Base-by-base conservation (phyloP, 2,113 vertebrate genomes). In the Montifringilla adamsi region DNA sequence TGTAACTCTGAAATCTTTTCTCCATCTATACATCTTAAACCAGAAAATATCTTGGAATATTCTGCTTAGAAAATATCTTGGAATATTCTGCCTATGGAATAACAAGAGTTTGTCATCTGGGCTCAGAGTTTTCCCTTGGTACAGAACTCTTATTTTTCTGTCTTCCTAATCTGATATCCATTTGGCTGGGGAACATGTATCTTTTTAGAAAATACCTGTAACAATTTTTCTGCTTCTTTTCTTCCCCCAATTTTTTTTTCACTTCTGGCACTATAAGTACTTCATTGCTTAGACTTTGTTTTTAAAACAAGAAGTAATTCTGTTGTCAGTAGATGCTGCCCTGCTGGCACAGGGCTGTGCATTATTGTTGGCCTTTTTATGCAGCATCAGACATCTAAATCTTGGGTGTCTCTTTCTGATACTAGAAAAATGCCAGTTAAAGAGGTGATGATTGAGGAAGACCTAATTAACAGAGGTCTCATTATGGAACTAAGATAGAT, bases 401-500 rank as follows among this genome's bases (percentile, higher is more conserved):
- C 28, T 63, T 59, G 28, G 56, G 28, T 0, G 0, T 76, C 62
- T 81, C 64, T 55, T 90, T 49, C 58, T 89, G 58, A 67, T 69
- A 75, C 30, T 68, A 87, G 53, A 75, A 82, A 95, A 93, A 64
- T 84, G 35, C 30, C 84, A 82, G 35, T 93, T 96, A 96, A 82
- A 81, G 60, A 82, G 77, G 69, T 73, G 56, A 31, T 90, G 81
- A 82, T 49, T 79, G 69, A 84, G 39, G 46, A 89, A 35, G 52
- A 77, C n/a, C 49, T 91, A 90, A 89, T 83, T 84, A 86, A 88
- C 7, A 49, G 53, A 86, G 20, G 24, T 41, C 69, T 75, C 26
- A 63, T 47, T 56, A 27, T 53, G 21, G 13, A 78, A 24, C 39
- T 78, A 43, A 83, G 46, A 50, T 58, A 80, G 27, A 43, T 50